A percentile compares a stretch with the other conserved stretches of the same genome.
phyloP scores from a whole-genome alignment of 2,797 vertebrate genomes.

The Lemur catta region DNA sequence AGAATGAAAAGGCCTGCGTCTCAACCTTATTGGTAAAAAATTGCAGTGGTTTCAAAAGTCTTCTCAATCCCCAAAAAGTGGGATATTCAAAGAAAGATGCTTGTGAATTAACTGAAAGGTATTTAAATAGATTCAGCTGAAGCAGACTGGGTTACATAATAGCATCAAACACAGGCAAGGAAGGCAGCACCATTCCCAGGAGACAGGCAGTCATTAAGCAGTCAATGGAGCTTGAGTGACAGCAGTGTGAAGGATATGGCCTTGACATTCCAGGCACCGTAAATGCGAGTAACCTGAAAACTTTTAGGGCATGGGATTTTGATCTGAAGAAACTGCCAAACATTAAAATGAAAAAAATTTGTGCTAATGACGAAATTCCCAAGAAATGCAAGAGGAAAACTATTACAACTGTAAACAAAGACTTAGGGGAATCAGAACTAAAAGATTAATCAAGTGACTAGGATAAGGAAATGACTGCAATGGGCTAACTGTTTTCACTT shows the following conservation, averaged over 20 bases:
- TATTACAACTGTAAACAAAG: slow-evolving; percentile 63
- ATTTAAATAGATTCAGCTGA: slow-evolving; percentile 93
- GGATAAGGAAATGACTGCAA: slow-evolving; percentile 67
- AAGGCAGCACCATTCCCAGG: slow-evolving; percentile 91
- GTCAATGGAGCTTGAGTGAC: slow-evolving; percentile 91
- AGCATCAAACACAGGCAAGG: slow-evolving; percentile 95
- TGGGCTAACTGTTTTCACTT: slow-evolving; percentile 50
- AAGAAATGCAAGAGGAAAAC: slow-evolving; percentile 70
- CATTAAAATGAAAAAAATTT: slow-evolving; percentile 93
- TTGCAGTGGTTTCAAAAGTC: too few species aligned
- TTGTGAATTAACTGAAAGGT: slow-evolving; percentile 81
- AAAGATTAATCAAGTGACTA: slow-evolving; percentile 63
- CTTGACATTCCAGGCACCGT: slow-evolving; percentile 95
- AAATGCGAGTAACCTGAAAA: slow-evolving; percentile 91
- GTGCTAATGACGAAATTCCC: slow-evolving; percentile 81
- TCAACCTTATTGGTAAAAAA: too few species aligned
- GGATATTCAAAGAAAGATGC: too few species aligned
- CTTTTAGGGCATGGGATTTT: slow-evolving; percentile 95
- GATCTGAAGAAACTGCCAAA: slow-evolving; percentile 96
- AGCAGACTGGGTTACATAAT: slow-evolving; percentile 94
- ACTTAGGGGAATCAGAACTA: slow-evolving; percentile 63
- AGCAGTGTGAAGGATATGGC: slow-evolving; percentile 88
- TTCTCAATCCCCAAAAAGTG: too few species aligned
- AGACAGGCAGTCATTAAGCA: slow-evolving; percentile 91
- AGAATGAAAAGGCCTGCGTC: too few species aligned